Evolutionary conservation across 2,888 invertebrate genomes (phyloP), one percentile per base, ranked within the genome.

Genomic region (Camponotus fellah): DNA sequence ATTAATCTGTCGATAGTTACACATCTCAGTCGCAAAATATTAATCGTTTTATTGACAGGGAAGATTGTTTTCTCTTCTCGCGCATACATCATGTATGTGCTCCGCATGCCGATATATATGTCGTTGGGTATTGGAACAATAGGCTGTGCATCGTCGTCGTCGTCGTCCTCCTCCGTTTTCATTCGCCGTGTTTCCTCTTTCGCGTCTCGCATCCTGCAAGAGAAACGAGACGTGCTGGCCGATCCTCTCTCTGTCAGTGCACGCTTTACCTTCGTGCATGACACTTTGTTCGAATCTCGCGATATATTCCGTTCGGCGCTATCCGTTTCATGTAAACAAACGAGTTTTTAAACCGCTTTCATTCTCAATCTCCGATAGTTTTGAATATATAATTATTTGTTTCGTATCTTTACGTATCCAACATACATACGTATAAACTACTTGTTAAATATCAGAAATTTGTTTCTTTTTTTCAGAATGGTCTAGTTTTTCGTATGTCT

Each of bases 231-330:
- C 46, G 46, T 46, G 14, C 76, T 43, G 64, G 77, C 65, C 64
- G 82, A 84, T 84, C 72, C 79, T 85, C 85, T 86, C 82, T 83
- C 77, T 82, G 85, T 91, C 91, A 93, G 93, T 93, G 87, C 89
- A 88, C 81, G 89, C 76, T 85, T 87, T 86, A 91, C 92, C 90
- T 86, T 90, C 91, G 86, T 87, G 85, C 89, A 88, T 89, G 89
- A 91, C 92, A 91, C 89, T 91, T 90, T 88, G 81, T 85, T 85
- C 79, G 83, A 84, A 69, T 84, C 79, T 71, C 72, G 76, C 68
- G 26, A 60, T 40, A 49, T 17, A 65, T 66, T 37, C 3, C 64
- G 12, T n/a, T 77, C 53, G 40, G 17, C 32, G 12, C 43, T 49
- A 49, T 64, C 34, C 34, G 26, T 49, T 68, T 66, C 9, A 43